Conservation (phyloP, 2,113 vertebrate genomes). For the Otus sunia region DNA sequence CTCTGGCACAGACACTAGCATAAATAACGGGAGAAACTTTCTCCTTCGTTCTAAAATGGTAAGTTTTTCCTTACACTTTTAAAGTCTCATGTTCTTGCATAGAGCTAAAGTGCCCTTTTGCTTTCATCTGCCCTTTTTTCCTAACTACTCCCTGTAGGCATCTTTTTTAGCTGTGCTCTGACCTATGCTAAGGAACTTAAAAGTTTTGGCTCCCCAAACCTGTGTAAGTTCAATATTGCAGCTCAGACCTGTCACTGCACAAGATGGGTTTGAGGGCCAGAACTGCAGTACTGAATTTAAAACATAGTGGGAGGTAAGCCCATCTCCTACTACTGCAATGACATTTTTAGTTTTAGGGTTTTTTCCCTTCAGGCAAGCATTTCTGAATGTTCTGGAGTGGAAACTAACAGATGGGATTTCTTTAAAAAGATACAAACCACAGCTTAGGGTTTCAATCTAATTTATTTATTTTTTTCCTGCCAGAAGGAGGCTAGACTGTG, state of each 20-base stretch:
- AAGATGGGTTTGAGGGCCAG: not conserved
- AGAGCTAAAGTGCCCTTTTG: not conserved
- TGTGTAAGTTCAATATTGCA: not conserved
- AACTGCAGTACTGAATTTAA: slow-evolving; percentile 32
- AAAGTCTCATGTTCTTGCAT: not conserved
- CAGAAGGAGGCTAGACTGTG: slow-evolving; percentile 48
- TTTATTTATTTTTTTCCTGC: not conserved
- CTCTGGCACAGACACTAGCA: not conserved
- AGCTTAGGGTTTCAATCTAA: slow-evolving; percentile 40
- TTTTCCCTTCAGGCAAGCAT: slow-evolving; percentile 48
- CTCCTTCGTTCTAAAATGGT: not conserved
- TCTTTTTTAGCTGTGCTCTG: not conserved
- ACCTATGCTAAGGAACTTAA: not conserved
- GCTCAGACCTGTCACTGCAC: not conserved
- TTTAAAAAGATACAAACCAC: slow-evolving; percentile 62
- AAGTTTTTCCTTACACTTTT: not conserved
- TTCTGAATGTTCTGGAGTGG: slow-evolving; percentile 58
- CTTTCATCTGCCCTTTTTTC: not conserved
- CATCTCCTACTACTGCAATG: not conserved
- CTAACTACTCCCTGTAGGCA: not conserved
- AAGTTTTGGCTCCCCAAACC: not conserved
- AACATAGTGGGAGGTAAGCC: slow-evolving; percentile 20
- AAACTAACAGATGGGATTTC: slow-evolving; percentile 72
- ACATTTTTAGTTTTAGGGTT: slow-evolving; percentile 10
- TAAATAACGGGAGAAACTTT: not conserved